Base-by-base conservation (phyloP, 2,113 vertebrate species). In the Paracyprichromis sp. region DNA sequence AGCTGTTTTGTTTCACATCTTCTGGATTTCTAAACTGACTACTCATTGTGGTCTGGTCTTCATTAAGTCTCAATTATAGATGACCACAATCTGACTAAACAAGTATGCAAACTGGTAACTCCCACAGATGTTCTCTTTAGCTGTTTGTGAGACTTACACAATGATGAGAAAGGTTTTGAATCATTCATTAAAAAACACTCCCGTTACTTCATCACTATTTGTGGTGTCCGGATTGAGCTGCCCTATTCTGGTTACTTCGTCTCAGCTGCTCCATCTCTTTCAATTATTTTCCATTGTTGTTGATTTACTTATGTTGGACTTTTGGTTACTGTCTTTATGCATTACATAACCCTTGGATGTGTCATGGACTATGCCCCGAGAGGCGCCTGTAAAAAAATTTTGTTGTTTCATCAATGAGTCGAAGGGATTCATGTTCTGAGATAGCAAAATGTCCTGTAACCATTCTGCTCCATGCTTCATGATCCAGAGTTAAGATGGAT, bases 371-470 rank as follows among this genome's bases (percentile, higher is more conserved):
- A 31, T 3, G 2, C 16, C 24, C 71, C 0, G 4, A 50, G 43
- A 78, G 5, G 24, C 3, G 19, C 45, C 24, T 50, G 10, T 78
- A 52, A 31, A 76, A 19, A 0, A 0, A 0, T 0, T 4, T 76
- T 19, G 50, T 19, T 78, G 24, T 78, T 78, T 47, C 3, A 26
- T 73, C 69, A 73, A 7, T 73, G 69, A 73, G 13, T 73, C 1
- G 5, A 73, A 43, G 38, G 38, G 13, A 45, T 73, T 43, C 21
- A 29, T 26, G 40, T 73, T 29, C 24, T 29, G 43, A 76, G 14
- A 50, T 19, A 31, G 43, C 4, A 50, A 12, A 78, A 1, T 50
- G 71, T 43, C 66, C 38, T 14, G 13, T 26, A 73, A 45, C 21
- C 21, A 26, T 73, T 73, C 21, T 73, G 38, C 66, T 3, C 38